Evolutionary conservation across 2,888 invertebrate genomes (phyloP).

Genomic region (Odontomyia ornata): DNA sequence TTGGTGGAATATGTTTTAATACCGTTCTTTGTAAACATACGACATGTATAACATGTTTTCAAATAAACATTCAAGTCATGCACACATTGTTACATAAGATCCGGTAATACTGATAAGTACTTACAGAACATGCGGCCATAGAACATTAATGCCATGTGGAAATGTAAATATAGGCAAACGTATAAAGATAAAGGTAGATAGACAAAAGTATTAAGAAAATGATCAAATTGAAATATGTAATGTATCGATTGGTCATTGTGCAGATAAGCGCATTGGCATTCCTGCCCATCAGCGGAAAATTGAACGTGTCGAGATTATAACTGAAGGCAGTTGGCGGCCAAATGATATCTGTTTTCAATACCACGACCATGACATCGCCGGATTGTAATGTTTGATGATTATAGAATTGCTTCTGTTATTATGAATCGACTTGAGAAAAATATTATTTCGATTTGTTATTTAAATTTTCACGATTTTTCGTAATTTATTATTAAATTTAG

Average conservation of each 20-base stretch:
- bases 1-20: not conserved
- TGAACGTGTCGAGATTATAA: not conserved
- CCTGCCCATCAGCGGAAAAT: not conserved
- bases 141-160: not conserved
- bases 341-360: conserved; percentile 25
- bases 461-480: too few relatives aligned
- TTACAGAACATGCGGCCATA: not conserved
- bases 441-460: too few relatives aligned
- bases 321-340: not conserved
- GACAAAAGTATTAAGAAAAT: not conserved
- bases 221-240: not conserved
- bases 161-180: not conserved
- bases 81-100: not conserved
- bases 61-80: not conserved
- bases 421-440: too few relatives aligned
- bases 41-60: not conserved
- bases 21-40: too few relatives aligned
- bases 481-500: too few relatives aligned
- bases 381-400: not conserved
- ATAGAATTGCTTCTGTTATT: too few relatives aligned
- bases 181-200: not conserved
- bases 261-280: not conserved
- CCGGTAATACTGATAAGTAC: not conserved
- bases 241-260: not conserved
- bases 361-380: conserved; percentile 8